Evolutionary conservation across 2,888 invertebrate genomes (phyloP).

Genomic region (Polietes domitor): DNA sequence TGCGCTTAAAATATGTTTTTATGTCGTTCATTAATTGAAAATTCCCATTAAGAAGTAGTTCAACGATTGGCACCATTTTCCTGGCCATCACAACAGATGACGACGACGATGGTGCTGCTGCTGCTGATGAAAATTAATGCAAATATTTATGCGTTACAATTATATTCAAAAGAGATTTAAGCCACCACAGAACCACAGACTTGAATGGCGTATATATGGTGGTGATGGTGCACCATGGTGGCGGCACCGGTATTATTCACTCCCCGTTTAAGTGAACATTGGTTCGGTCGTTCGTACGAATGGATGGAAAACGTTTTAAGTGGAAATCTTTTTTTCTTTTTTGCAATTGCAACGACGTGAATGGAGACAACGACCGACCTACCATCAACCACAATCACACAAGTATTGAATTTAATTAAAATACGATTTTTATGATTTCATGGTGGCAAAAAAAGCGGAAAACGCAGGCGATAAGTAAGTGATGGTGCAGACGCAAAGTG

Average conservation of each 20-base stretch:
- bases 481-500: constrained; percentile 22
- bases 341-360: constrained; percentile 5
- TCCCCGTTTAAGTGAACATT: background rate
- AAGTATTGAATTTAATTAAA: constrained; percentile 63
- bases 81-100: background rate
- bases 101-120: background rate
- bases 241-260: background rate
- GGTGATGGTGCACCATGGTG: too few relatives aligned
- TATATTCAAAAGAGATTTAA: constrained; percentile 30
- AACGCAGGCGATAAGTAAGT: background rate
- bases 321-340: constrained; percentile 12
- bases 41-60: constrained; percentile 60
- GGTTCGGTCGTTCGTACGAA: background rate
- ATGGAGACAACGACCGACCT: background rate
- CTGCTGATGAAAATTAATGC: constrained; percentile 52
- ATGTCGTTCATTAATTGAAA: constrained; percentile 63
- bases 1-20: constrained; percentile 58
- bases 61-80: constrained; percentile 63
- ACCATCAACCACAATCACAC: constrained; percentile 64
- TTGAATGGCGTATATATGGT: background rate
- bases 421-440: constrained; percentile 35
- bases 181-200: constrained; percentile 10
- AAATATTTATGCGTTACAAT: constrained; percentile 59
- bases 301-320: constrained; percentile 26
- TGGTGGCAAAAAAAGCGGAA: constrained; percentile 10